Base-by-base conservation (phyloP, 1,140 invertebrate species). In the Nephotettix cincticeps region DNA sequence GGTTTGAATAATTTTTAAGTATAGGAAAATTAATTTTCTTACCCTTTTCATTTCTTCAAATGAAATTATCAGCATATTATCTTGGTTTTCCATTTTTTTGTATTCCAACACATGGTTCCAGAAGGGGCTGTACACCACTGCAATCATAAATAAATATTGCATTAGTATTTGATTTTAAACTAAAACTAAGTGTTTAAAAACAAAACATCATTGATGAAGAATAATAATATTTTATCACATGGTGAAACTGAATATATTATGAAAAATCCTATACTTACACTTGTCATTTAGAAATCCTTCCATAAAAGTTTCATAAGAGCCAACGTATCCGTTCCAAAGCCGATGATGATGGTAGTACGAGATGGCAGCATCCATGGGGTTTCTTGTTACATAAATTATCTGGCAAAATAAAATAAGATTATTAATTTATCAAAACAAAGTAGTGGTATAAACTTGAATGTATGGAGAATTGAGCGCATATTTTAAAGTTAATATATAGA, bases 351-450 rank as follows among this genome's bases (percentile, higher is more conserved):
- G 83, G 74, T 83, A 89, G 74, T 85, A 88, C 0, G 87, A 88
- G 0, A 90, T 86, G 13, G 81, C 80, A 1, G 82, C 82, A 76
- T 90, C 88, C 76, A 88, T 89, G 1, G 88, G 86, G 74, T 90
- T 86, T 61, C 88, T 78, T 0, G 85, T 82, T 14, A 90, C 83
- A 76, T 89, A 90, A 40, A 90, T 84, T 0, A 89, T 83, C 85
- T 88, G 78, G 17, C 19, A 27, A 40, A 13, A 45, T 30, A 32
- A 1, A 27, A n/a, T 43, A 19, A 32, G 25, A 45, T 1, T 45
- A 6, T 66, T 66, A 11, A 51, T 51, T 11, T n/a, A n/a, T n/a
- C n/a, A n/a, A n/a, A n/a, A n/a, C n/a, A n/a, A n/a, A n/a, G n/a
- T n/a, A n/a, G n/a, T n/a, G n/a, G n/a, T n/a, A n/a, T n/a, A n/a